Evolutionary conservation across 1,140 invertebrate genomes (phyloP), one percentile per base, ranked within the genome.

Genomic region (Pristionchus pacificus): DNA sequence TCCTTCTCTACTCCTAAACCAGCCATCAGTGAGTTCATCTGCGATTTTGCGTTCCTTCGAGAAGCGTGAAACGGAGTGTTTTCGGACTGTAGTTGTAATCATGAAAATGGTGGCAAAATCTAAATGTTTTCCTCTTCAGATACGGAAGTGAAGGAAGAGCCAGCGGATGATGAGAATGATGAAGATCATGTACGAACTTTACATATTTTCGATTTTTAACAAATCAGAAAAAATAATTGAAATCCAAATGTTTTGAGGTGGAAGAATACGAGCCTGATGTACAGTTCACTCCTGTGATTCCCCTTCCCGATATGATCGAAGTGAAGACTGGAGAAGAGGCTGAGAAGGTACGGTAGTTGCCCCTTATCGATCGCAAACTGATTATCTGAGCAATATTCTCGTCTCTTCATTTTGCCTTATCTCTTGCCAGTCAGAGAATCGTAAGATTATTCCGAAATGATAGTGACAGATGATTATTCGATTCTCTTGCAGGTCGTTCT

Each of bases 251-350:
- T 19, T 49, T 49, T 49, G 6, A 49, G 38, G 75, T 77, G 1
- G 71, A 74, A 1, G 84, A 85, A 55, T 85, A 83, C 75, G 84
- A 85, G 60, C 84, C 84, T 13, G 82, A 84, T 73, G 83, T 83
- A 19, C 83, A 86, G 64, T 87, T 85, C 76, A 83, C 86, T 72
- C 86, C 86, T 24, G 80, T 87, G 2, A 83, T 87, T 59, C 80
- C 83, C 27, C 76, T 87, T 29, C 86, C 86, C 24, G 84, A 85
- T 14, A 74, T 85, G 33, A 71, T 82, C 57, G 78, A 82, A 19
- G 78, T 78, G n/a, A 72, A 60, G n/a, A 81, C 78, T 31, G 80
- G 80, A 2, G 80, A 81, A 63, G 80, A 81, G 68, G 79, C 63
- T 19, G 80, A 82, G 65, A 49, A 6, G 38, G 28, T 60, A 64